Percentiles rank a stretch among this genome's conserved stretches.
phyloP scores from a whole-genome alignment of 2,888 invertebrate species.

The Chironomus riparius region DNA sequence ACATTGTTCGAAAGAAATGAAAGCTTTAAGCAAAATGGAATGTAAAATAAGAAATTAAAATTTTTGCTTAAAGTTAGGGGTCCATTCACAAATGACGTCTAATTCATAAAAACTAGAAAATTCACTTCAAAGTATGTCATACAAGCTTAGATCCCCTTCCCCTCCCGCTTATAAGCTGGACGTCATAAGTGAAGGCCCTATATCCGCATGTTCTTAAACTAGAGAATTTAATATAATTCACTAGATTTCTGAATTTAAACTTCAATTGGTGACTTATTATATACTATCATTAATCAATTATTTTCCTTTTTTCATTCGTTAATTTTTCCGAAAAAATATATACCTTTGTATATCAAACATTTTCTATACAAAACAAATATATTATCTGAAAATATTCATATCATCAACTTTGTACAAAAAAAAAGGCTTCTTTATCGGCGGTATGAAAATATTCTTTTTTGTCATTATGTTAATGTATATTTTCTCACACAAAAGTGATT shows the following conservation, averaged over 20 bases:
- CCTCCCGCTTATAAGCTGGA: too few species aligned
- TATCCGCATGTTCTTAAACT: not conserved
- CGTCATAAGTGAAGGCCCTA: not conserved
- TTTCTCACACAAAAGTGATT: not conserved
- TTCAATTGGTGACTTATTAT: not conserved
- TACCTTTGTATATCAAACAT: not conserved
- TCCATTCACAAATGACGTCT: not conserved
- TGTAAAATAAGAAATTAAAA: not conserved
- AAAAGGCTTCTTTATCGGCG: conserved; percentile 22
- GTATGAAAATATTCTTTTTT: conserved; percentile 11
- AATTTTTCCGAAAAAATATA: not conserved
- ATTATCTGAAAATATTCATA: conserved; percentile 6
- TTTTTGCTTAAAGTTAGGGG: not conserved
- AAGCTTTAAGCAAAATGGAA: not conserved
- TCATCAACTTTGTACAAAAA: conserved; percentile 21
- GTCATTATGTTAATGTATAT: conserved; percentile 10
- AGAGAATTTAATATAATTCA: conserved; percentile 1
- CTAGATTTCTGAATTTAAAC: not conserved
- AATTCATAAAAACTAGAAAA: not conserved
- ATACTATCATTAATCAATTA: conserved; percentile 8
- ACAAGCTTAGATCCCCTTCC: too few species aligned
- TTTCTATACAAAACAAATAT: not conserved
- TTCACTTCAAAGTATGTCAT: not conserved
- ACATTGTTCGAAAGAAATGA: not conserved
- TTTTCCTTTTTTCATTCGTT: conserved; percentile 15